Base-by-base conservation (phyloP, 1,140 invertebrate species). In the Lepidostoma basale region DNA sequence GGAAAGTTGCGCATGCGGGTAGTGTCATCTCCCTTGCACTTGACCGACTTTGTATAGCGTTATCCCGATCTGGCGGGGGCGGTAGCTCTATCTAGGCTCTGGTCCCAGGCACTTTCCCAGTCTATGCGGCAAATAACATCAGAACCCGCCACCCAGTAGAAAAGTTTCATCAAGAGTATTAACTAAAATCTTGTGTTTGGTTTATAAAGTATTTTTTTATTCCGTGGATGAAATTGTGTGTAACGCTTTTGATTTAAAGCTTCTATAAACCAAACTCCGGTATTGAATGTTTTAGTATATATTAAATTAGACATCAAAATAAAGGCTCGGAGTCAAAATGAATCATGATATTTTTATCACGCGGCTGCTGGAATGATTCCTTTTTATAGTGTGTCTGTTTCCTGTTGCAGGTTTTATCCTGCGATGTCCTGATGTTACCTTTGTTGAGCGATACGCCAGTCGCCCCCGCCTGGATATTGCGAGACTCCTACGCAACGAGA, bases 61-160 rank as follows among this genome's bases (percentile, higher is more conserved):
- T 26, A 9, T 68, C 70, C 45, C 44, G 16, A 25, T 66, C 47
- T 12, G 42, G 70, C 70, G 70, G 66, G 70, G 70, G 70, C 49
- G 69, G 70, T 72, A 72, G 70, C 70, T 72, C 62, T 72, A 59
- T 67, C 70, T 72, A 72, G 70, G 70, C 66, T 62, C 26, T 33
- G 49, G 58, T 70, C 64, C 69, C 69, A 59, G 69, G 69, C 44
- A 67, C 23, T 65, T 67, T 30, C 62, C 68, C 54, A 54, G 68
- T 28, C 58, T 52, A 49, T 58, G 47, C 42, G 26, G 25, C 25
- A 60, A 69, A 52, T 59, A 30, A 5, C 33, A 12, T n/a, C 47
- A 10, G 5, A 10, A 26, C 12, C 12, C n/a, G 22, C 16, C 47
- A 14, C 9, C 22, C 9, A n/a, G 25, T 28, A 52, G 14, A 52